phyloP scores from a whole-genome alignment of 1,140 invertebrate species.

The Batillaria attramentaria region DNA sequence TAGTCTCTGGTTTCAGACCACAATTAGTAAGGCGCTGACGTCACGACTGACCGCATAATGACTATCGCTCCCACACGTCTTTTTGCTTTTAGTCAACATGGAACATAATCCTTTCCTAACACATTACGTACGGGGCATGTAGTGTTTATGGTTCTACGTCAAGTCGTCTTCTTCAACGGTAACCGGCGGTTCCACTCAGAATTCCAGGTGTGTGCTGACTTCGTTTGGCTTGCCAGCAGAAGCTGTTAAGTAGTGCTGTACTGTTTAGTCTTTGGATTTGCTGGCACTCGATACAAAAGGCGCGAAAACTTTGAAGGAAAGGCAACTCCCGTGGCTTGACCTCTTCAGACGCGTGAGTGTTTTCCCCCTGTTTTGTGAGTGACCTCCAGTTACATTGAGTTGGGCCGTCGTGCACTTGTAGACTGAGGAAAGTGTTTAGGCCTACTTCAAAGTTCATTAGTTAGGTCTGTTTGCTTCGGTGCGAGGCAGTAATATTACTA shows the following conservation, averaged over 20 bases:
- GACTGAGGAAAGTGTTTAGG: not conserved
- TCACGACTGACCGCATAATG: not conserved
- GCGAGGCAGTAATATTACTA: no score
- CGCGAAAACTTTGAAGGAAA: constrained; percentile 18
- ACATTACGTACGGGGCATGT: not conserved
- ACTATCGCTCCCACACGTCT: not conserved
- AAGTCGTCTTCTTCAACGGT: not conserved
- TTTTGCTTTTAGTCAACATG: not conserved
- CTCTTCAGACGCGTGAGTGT: not conserved
- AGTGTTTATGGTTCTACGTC: constrained; percentile 7
- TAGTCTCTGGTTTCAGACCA: not conserved
- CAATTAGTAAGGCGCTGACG: constrained; percentile 15
- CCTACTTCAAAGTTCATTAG: not conserved
- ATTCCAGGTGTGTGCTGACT: constrained; percentile 1
- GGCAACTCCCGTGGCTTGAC: not conserved
- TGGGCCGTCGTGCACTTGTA: not conserved
- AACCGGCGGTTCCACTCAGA: not conserved
- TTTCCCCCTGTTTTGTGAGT: not conserved
- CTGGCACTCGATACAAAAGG: not conserved
- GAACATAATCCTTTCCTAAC: constrained; percentile 16
- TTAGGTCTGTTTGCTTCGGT: constrained; percentile 6
- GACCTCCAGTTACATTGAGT: not conserved
- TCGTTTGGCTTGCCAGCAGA: not conserved
- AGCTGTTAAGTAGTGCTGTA: not conserved
- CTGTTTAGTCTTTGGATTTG: constrained; percentile 17